Percentiles rank a stretch among this genome's conserved stretches.
Evolutionary conservation across 2,113 vertebrate species (phyloP).

Genomic region (Thunnus thynnus): DNA sequence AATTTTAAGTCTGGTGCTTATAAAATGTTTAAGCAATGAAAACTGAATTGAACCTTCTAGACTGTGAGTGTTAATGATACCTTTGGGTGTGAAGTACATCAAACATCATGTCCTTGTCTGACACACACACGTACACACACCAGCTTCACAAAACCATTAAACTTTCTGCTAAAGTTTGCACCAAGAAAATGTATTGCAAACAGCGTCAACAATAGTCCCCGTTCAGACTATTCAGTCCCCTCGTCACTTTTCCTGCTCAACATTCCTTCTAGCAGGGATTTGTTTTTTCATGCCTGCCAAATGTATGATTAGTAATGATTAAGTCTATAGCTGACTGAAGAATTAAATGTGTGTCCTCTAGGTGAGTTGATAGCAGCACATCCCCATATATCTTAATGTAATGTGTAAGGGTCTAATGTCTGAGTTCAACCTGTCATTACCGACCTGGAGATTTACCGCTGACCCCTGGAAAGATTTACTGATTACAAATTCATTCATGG

Average conservation of each 20-base stretch:
- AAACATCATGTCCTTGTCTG: slow-evolving; percentile 44
- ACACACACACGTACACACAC: not conserved
- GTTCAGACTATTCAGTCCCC: not conserved
- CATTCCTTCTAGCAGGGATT: not conserved
- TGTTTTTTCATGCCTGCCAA: not conserved
- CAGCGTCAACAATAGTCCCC: not conserved
- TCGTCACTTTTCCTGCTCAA: not conserved
- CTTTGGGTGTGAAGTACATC: slow-evolving; percentile 62
- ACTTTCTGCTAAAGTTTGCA: not conserved
- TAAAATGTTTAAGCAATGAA: slow-evolving; percentile 66
- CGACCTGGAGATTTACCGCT: not conserved
- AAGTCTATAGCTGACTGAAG: not conserved
- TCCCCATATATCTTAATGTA: not conserved
- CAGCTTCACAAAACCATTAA: slow-evolving; percentile 15
- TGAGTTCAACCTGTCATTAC: not conserved
- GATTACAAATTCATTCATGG: not conserved
- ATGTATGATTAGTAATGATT: not conserved
- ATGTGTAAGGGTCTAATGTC: not conserved
- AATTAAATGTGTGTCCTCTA: not conserved
- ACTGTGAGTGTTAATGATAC: slow-evolving; percentile 59
- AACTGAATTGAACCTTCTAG: slow-evolving; percentile 51
- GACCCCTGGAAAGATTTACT: not conserved
- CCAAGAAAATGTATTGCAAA: not conserved
- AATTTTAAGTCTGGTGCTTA: slow-evolving; percentile 58
- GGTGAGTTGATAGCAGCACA: not conserved